phyloP scores from a whole-genome alignment of 2,113 vertebrate species.

The Corydoras maculifer region DNA sequence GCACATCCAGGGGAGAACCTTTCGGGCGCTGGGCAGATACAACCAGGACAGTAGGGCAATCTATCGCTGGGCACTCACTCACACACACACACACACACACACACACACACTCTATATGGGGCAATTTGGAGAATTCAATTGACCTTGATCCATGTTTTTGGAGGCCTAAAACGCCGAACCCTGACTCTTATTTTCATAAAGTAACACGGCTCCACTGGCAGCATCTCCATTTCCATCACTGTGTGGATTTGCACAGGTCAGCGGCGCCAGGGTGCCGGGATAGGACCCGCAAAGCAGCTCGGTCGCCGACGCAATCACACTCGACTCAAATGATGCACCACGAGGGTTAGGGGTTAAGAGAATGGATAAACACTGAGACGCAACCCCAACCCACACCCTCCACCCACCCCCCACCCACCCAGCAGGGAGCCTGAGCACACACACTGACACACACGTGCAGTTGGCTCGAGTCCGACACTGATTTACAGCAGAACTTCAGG shows the following conservation, averaged over 20 bases:
- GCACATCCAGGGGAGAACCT: no score
- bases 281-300: conserved; percentile 6
- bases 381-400: background rate
- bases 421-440: conserved; percentile 8
- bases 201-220: no score
- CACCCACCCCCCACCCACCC: background rate
- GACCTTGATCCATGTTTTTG: no score
- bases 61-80: no score
- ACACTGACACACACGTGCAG: conserved; percentile 30
- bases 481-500: conserved; percentile 64
- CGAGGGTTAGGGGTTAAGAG: conserved; percentile 14
- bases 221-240: conserved; percentile 29
- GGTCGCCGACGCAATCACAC: background rate
- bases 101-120: no score
- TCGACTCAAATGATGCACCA: background rate
- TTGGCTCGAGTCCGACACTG: conserved; percentile 64
- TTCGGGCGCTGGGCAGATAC: no score
- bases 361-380: conserved; percentile 4
- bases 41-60: no score
- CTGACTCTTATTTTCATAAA: no score
- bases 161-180: no score
- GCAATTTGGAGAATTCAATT: no score
- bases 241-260: conserved; percentile 26
- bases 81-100: no score
- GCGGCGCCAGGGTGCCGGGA: conserved; percentile 24